A percentile compares a stretch with the other conserved stretches of the same genome.
Evolutionary conservation across 2,888 invertebrate genomes (phyloP).

Genomic region (Netelia virgata): DNA sequence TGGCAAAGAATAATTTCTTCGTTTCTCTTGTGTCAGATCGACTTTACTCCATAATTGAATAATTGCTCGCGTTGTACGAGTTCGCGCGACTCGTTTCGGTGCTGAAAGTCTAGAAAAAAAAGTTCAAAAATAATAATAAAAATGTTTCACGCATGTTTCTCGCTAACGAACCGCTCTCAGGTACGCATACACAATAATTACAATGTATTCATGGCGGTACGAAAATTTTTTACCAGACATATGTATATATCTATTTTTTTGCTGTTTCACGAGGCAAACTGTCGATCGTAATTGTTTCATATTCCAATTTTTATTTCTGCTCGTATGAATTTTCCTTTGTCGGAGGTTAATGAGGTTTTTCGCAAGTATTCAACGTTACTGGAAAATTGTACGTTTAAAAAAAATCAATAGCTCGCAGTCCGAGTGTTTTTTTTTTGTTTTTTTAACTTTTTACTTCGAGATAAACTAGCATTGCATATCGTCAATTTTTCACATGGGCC

Average conservation of each 20-base stretch:
- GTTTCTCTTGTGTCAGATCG: not conserved
- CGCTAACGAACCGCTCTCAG: slow-evolving; percentile 24
- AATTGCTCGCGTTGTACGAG: not conserved
- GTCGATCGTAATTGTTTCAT: slow-evolving; percentile 14
- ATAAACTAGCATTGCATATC: slow-evolving; percentile 29
- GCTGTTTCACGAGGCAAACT: slow-evolving; percentile 35
- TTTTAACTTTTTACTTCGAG: slow-evolving; percentile 15
- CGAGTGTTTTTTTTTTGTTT: not conserved
- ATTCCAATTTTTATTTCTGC: slow-evolving; percentile 1
- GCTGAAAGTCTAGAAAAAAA: not conserved
- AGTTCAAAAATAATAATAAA: not conserved
- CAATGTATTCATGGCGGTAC: not conserved
- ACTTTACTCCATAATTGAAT: not conserved
- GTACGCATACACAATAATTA: slow-evolving; percentile 34
- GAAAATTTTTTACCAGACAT: slow-evolving; percentile 27
- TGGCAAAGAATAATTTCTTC: not conserved
- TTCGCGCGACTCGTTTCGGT: not conserved
- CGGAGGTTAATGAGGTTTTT: not conserved
- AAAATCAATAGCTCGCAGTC: slow-evolving; percentile 3
- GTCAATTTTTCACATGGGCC: slow-evolving; percentile 1
- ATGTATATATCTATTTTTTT: slow-evolving; percentile 31
- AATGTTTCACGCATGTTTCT: slow-evolving; percentile 17
- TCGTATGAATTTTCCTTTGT: slow-evolving; percentile 17
- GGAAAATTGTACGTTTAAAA: slow-evolving; percentile 41
- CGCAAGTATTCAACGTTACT: not conserved